These are phyloP conservation scores for Lophius americanus DNA, from an alignment of 2,797 vertebrate genomes.

Conservation along the genomic window DNA sequence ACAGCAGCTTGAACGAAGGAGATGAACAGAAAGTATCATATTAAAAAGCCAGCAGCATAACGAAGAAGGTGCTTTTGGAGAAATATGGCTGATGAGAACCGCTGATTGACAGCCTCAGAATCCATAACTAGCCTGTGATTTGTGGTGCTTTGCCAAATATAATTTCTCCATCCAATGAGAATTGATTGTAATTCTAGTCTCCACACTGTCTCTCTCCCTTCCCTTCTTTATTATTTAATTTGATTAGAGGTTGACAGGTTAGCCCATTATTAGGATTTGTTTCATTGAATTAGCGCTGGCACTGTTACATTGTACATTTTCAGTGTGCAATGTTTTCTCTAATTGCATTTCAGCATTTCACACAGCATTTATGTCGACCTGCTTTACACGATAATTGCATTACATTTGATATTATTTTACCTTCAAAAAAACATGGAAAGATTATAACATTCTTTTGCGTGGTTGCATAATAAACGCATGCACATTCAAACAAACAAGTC, in stretches of 20 bases:
- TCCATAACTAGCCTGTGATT: not conserved
- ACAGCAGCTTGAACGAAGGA: not conserved
- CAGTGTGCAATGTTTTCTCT: conserved; percentile 55
- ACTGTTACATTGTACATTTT: conserved; percentile 50
- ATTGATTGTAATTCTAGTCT: conserved; percentile 13
- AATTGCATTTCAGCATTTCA: conserved; percentile 60
- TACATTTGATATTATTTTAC: conserved; percentile 46
- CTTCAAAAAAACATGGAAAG: conserved; percentile 16
- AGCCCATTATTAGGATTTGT: conserved; percentile 32
- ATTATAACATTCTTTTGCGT: not conserved
- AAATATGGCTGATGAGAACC: no score
- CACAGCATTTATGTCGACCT: conserved; percentile 50
- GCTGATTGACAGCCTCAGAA: no score
- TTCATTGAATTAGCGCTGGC: conserved; percentile 56
- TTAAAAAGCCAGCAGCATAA: no score
- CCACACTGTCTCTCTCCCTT: conserved; percentile 7
- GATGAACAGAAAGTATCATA: no score
- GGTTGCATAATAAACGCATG: not conserved
- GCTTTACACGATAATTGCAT: conserved; percentile 40
- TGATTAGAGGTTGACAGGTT: conserved; percentile 41
- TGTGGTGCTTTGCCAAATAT: conserved; percentile 2
- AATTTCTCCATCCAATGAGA: conserved; percentile 5
- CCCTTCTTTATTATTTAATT: conserved; percentile 21
- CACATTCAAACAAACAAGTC: not conserved
- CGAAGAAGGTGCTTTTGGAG: no score